Base-by-base conservation (phyloP, 2,888 invertebrate species). In the Lycaena phlaeas region DNA sequence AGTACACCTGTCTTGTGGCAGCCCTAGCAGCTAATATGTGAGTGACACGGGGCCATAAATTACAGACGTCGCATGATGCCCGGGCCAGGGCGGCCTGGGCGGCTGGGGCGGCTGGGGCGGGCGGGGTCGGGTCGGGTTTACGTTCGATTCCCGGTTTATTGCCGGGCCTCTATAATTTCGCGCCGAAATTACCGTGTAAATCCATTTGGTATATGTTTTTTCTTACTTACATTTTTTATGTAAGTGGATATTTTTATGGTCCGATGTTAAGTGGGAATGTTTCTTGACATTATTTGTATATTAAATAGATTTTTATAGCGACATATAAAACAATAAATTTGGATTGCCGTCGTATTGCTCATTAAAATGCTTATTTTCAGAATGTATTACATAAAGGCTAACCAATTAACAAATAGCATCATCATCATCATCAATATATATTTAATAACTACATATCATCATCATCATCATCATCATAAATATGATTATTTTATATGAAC, bases 41-140 rank as follows among this genome's bases (percentile, higher is more conserved):
- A 78, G 72, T 78, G 77, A 78, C 78, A 74, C 68, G 59, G 57
- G 68, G 61, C 60, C 76, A 69, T 78, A 78, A 76, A 76, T 75
- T 69, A 72, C 75, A 74, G 49, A 64, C 71, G 73, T 71, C 74
- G 66, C 70, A 62, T 55, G 60, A 64, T 59, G 59, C 63, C 58
- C 50, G 41, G 31, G n/a, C n/a, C n/a, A n/a, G n/a, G n/a, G n/a
- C 30, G 30, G 30, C 30, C 27, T 25, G 27, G 27, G 27, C 10
- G n/a, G 4, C n/a, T 4, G 27, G 27, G 27, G 27, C 10, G n/a
- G 4, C n/a, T 4, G 27, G 27, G 28, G 31, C 18, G 10, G 31
- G 17, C 18, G 11, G 40, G 49, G 44, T 39, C 40, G 31, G 40
- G 27, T 27, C 37, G 41, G 57, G 49, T 43, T 48, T 50, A 48